Evolutionary conservation across 2,888 invertebrate species (phyloP), one percentile per base, ranked within the genome.

Genomic region (Anodontia alba): DNA sequence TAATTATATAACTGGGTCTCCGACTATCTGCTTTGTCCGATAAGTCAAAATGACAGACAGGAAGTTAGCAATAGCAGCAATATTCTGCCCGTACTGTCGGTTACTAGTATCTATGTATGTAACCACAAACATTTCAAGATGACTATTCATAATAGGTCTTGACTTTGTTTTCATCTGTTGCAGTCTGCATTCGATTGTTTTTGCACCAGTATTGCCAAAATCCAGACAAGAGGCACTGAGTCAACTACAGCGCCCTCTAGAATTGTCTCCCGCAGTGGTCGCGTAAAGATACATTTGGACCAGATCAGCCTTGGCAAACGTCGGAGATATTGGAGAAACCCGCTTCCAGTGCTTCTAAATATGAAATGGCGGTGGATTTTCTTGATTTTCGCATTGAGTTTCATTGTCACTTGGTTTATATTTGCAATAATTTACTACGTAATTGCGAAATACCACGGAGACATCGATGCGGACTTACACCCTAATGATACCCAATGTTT

Each of bases 341-440:
- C 98, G 92, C 98, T 98, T 95, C 98, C 98, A 73, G 98, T 98
- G 43, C 95, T 99, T 88, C 98, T 98, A 89, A 98, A 98, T 95
- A 97, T 98, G 31, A 97, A 98, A 96, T 99, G 99, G 99, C 90
- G 93, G 0, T 93, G 91, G 89, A 98, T 98, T 90, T 96, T 99
- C 88, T 95, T 98, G 82, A 97, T 98, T 81, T 99, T 99, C 95
- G 96, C 97, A 96, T 96, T 97, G 93, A 98, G 97, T 89, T 99
- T 99, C 83, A 76, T 94, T 26, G 96, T 98, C 76, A 97, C 98
- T 73, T 99, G 99, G 99, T 95, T 98, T 33, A 95, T 96, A 20
- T 99, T 99, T 93, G 98, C 95, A 1, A 73, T 92, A 10, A 81
- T 94, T 33, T 95, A 95, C 90, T 95, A 92, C 81, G 71, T 93